Base-by-base conservation (phyloP, 1,140 invertebrate species). In the Metaphire vulgaris region DNA sequence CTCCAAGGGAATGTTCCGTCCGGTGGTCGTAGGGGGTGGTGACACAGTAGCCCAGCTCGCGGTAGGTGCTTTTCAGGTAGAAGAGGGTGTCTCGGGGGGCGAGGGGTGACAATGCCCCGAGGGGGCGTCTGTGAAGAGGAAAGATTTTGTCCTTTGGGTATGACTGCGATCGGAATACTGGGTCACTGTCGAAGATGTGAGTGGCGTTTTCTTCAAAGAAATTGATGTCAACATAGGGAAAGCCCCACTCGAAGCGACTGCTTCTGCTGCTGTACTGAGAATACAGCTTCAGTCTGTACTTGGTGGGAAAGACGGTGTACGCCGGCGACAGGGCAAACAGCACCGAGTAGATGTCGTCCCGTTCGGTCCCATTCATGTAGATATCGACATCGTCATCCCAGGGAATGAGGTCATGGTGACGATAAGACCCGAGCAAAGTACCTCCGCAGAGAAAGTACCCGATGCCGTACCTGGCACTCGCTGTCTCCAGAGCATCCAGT, bases 361-460 rank as follows among this genome's bases (percentile, higher is more conserved):
- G 28, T 26, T 79, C 68, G 6, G 31, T 30, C 2, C 72, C 15
- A 28, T 72, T 73, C 31, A 81, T 56, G 0, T 80, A 65, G 26
- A 81, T 71, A 34, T 81, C 80, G 6, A 79, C 56, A 67, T 81
- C 80, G 56, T 81, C 80, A 71, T 81, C 80, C 80, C 80, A 81
- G 1, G 80, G 80, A 28, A 81, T 79, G 28, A 80, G 75, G 32
- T 74, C 79, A 67, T 81, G 80, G 65, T 81, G 80, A 15, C 80
- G 34, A 68, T 75, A 81, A 28, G 80, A 78, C 14, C 80, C 80
- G n/a, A 81, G 65, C 26, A 80, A 56, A 1, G 79, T 76, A 1
- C 80, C 80, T 0, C 78, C 74, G 41, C 41, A 56, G 41, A 56
- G 41, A 21, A 56, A 56, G 41, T 56, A 56, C 6, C 6, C 6